Evolutionary conservation across 1,140 invertebrate species (phyloP), one percentile per base, ranked within the genome.

Genomic region (Triops longicaudatus): DNA sequence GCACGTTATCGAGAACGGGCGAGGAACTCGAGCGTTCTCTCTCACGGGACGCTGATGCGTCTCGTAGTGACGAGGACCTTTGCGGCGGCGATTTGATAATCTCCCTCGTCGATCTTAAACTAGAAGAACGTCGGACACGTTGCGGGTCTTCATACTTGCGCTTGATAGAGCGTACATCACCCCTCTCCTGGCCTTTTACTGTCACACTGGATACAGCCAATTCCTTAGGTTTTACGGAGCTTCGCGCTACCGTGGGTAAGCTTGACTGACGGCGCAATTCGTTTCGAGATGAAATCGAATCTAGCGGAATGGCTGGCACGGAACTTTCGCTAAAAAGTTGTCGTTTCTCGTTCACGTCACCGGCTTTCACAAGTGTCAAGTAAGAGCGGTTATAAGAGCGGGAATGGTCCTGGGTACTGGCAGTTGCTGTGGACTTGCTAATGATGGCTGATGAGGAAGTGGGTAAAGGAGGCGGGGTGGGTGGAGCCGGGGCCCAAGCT

Each of bases 281-380:
- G 7, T 17, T 63, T 22, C 50, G 14, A 22, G 50, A 22, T 17
- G 37, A 42, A 26, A 26, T 28, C 1, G 74, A 75, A 63, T 22
- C 42, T 28, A 43, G 27, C 27, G 74, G 44, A 7, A 41, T 44
- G 4, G 42, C 41, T 2, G 41, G 41, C 1, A 43, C 12, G 17
- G 74, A 41, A 11, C 44, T 43, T 26, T 50, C 42, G 44, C 41
- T 77, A 27, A 77, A 77, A 17, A 41, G 26, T 43, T 73, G 27
- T 5, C 76, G 37, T 42, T 77, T 77, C 79, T 90, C 89, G 27
- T 86, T 86, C 12, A 95, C 93, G 80, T 92, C 91, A 1, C 92
- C 92, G 50, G 88, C 87, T 78, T 90, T 90, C 4, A 91, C 88
- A 42, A 91, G 85, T 75, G 89, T 89, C 75, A 91, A 82, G 80